A percentile compares a stretch with the other conserved stretches of the same genome.
Conservation (phyloP, 2,888 invertebrate genomes). For the Xanthia togata region DNA sequence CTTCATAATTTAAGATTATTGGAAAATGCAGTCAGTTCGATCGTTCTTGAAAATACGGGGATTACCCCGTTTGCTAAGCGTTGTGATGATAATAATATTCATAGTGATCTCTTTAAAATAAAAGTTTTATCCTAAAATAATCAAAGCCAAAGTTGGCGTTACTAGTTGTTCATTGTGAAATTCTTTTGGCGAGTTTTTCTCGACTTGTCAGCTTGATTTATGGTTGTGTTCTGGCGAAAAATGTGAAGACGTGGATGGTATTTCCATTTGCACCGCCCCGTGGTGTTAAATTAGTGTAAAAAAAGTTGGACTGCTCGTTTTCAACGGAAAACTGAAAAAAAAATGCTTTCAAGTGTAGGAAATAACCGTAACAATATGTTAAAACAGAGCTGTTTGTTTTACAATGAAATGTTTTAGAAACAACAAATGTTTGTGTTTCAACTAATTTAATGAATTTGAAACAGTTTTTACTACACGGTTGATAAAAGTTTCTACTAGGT, state of each 20-base stretch:
- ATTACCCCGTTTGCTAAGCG: not conserved
- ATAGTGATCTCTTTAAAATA: not conserved
- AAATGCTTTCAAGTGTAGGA: no score
- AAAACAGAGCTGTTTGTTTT: no score
- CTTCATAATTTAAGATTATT: not conserved
- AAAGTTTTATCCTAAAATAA: not conserved
- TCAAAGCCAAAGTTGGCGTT: not conserved
- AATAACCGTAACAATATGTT: no score
- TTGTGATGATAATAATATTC: not conserved
- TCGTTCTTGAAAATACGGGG: not conserved
- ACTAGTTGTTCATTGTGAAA: not conserved
- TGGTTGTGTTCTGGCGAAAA: slow-evolving; percentile 1
- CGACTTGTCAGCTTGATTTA: not conserved
- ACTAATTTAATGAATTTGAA: no score
- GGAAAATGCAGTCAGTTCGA: not conserved
- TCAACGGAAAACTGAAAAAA: not conserved
- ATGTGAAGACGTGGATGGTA: not conserved
- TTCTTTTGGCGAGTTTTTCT: not conserved
- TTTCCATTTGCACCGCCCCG: not conserved
- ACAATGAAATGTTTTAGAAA: no score
- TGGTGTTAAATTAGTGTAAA: not conserved
- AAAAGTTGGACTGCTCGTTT: not conserved
- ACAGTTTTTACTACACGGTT: no score
- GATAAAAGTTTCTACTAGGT: no score
- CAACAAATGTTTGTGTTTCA: no score